phyloP scores from a whole-genome alignment of 2,888 invertebrate species.

The Operophtera brumata region DNA sequence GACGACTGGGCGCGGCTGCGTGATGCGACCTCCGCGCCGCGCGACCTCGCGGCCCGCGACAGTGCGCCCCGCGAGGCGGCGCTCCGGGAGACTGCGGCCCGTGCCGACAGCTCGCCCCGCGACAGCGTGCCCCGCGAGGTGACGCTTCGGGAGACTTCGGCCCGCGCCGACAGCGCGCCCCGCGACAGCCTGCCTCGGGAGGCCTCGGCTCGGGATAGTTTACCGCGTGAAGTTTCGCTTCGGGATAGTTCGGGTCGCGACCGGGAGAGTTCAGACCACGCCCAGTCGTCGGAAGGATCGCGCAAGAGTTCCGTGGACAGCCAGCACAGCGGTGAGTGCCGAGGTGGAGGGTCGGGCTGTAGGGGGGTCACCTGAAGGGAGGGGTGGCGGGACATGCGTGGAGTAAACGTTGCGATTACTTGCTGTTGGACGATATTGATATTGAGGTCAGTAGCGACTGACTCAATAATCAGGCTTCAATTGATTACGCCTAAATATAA shows the following conservation, averaged over 20 bases:
- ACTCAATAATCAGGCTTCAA: not conserved
- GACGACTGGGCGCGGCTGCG: constrained; percentile 29
- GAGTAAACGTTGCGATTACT: constrained; percentile 9
- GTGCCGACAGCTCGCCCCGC: not conserved
- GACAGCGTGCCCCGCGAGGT: not conserved
- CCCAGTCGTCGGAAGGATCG: constrained; percentile 14
- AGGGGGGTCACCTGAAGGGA: constrained; percentile 26
- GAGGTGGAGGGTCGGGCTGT: not conserved
- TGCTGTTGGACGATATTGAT: not conserved
- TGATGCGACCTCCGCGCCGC: not conserved
- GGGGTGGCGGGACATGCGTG: constrained; percentile 1
- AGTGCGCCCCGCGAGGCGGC: not conserved
- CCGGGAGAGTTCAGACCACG: constrained; percentile 5
- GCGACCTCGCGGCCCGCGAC: not conserved
- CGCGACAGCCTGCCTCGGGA: not conserved
- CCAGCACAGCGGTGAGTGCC: constrained; percentile 50
- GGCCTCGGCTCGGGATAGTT: not conserved
- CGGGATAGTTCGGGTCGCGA: constrained; percentile 1
- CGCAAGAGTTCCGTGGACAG: constrained; percentile 38
- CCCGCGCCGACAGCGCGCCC: not conserved
- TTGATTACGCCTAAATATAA: not conserved
- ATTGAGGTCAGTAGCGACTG: not conserved
- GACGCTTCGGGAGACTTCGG: not conserved
- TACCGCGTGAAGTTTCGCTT: not conserved
- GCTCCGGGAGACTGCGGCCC: not conserved